Conservation (phyloP, 2,888 invertebrate species). For the Acanthococcus lagerstroemiae region DNA sequence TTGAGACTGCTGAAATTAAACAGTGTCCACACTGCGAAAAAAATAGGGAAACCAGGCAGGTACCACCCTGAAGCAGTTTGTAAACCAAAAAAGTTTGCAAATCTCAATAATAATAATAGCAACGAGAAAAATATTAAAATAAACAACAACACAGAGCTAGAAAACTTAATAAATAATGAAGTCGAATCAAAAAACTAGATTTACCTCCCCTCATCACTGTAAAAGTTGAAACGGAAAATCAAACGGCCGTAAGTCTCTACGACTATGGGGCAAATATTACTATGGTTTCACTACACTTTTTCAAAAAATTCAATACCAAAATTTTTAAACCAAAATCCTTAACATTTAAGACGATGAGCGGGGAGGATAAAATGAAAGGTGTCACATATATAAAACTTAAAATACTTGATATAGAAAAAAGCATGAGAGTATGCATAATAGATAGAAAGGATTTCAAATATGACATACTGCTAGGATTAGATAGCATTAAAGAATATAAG, state of each 20-base stretch:
- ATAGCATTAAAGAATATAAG: neutral
- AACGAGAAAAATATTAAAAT: neutral
- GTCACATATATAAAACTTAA: neutral
- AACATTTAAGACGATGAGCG: neutral
- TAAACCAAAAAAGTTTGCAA: too few relatives aligned
- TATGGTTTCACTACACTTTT: neutral
- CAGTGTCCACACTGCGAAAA: too few relatives aligned
- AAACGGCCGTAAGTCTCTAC: neutral
- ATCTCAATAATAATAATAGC: too few relatives aligned
- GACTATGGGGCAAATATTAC: neutral
- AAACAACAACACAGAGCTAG: too few relatives aligned
- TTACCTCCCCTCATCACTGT: neutral
- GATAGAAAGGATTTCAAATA: neutral
- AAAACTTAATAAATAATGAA: neutral
- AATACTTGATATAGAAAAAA: neutral
- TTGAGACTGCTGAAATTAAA: too few relatives aligned
- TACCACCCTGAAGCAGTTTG: neutral
- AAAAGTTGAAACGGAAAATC: neutral
- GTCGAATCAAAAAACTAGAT: neutral
- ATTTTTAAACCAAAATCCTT: neutral
- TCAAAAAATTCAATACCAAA: neutral
- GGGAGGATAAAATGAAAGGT: neutral
- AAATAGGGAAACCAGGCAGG: too few relatives aligned
- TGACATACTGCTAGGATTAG: neutral
- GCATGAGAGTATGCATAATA: neutral